These are phyloP conservation scores for Pteromalus puparum DNA, from an alignment of 1,140 invertebrate genomes.

Conservation along the genomic window DNA sequence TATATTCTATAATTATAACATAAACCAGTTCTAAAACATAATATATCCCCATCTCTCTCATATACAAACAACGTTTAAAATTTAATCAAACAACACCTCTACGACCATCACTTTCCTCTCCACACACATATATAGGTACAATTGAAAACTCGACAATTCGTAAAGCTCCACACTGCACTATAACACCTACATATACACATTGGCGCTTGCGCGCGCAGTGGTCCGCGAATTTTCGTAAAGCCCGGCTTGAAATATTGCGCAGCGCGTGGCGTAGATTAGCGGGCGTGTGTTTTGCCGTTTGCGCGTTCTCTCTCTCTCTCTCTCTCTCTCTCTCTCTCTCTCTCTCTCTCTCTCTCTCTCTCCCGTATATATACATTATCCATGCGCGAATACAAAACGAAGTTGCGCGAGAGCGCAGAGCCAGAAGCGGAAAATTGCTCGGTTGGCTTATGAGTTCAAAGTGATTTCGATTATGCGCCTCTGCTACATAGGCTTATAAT, in stretches of 20 bases:
- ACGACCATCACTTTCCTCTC: neutral
- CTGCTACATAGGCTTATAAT: neutral
- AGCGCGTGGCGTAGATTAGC: slow-evolving; percentile 7
- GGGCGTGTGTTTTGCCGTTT: slow-evolving; percentile 2
- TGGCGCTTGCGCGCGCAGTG: neutral
- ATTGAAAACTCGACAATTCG: neutral
- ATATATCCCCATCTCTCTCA: too few species aligned
- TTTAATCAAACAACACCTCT: neutral
- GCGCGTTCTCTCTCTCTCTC: too few species aligned
- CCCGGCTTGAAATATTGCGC: slow-evolving; percentile 2
- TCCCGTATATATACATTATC: neutral
- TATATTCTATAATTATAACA: too few species aligned
- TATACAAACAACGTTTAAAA: too few species aligned
- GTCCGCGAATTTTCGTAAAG: slow-evolving; percentile 24
- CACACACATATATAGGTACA: neutral
- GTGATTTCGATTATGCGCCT: slow-evolving; percentile 19
- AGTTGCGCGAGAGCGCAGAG: neutral
- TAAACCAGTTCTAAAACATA: too few species aligned
- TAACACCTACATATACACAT: too few species aligned
- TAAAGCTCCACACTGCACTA: neutral
- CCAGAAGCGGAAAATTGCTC: slow-evolving; percentile 42
- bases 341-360: too few species aligned
- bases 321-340: too few species aligned
- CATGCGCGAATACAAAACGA: slow-evolving; percentile 12
- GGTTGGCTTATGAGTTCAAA: slow-evolving; percentile 38